These are phyloP conservation scores for Pararge aegeria DNA, from an alignment of 1,140 invertebrate genomes.

Conservation along the genomic window DNA sequence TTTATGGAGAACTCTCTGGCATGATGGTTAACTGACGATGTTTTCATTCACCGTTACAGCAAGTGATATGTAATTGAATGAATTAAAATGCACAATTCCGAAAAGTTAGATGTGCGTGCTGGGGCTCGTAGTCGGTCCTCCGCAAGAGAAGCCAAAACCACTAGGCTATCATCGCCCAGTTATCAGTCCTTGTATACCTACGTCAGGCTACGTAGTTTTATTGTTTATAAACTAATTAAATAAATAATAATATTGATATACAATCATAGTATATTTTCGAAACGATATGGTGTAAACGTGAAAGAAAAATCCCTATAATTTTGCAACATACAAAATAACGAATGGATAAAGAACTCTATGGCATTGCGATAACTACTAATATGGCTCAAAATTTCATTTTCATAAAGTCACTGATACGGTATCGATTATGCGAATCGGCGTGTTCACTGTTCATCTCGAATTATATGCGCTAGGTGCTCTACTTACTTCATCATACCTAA, in stretches of 20 bases:
- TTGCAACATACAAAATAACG: background rate
- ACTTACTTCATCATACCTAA: slow-evolving; percentile 21
- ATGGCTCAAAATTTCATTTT: background rate
- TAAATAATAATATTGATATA: background rate
- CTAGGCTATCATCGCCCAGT: too few relatives aligned
- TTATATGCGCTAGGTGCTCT: slow-evolving; percentile 34
- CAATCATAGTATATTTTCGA: background rate
- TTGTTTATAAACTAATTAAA: too few relatives aligned
- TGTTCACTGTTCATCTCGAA: slow-evolving; percentile 27
- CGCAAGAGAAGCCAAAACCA: too few relatives aligned
- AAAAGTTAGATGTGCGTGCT: too few relatives aligned
- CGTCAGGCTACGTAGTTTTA: too few relatives aligned
- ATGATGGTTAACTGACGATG: too few relatives aligned
- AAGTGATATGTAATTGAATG: too few relatives aligned
- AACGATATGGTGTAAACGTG: slow-evolving; percentile 15
- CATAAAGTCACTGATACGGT: slow-evolving; percentile 8
- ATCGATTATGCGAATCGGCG: slow-evolving; percentile 26
- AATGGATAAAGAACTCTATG: background rate
- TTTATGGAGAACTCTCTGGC: too few relatives aligned
- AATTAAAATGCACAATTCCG: too few relatives aligned
- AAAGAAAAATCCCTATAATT: background rate
- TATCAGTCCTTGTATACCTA: too few relatives aligned
- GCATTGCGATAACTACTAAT: background rate
- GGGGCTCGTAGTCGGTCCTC: too few relatives aligned
- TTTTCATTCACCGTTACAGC: too few relatives aligned